Percentiles rank a stretch among this genome's conserved stretches.
phyloP scores from a whole-genome alignment of 2,113 vertebrate species.

The Lonchura striata region DNA sequence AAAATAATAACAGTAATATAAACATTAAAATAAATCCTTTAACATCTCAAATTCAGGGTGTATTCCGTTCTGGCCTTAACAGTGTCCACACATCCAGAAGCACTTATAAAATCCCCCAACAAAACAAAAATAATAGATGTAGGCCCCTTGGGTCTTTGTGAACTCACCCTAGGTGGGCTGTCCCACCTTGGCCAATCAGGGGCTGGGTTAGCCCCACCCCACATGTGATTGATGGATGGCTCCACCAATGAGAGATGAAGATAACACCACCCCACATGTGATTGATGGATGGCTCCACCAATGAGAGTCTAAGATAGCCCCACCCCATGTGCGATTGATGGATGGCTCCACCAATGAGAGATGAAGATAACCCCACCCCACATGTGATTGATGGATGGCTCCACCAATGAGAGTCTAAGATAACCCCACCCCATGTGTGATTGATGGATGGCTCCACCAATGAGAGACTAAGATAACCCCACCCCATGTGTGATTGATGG shows the following conservation, averaged over 20 bases:
- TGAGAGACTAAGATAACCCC: no score
- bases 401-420: fast-evolving
- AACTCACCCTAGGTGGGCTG: background rate
- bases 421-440: fast-evolving
- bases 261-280: fast-evolving
- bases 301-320: fast-evolving
- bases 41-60: background rate
- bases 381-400: background rate
- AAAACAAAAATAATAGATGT: background rate
- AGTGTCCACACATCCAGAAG: background rate
- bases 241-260: no score
- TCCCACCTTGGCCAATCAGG: fast-evolving
- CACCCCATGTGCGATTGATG: background rate
- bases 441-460: background rate
- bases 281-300: background rate
- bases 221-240: background rate
- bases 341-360: no score
- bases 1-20: background rate
- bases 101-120: background rate
- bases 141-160: background rate
- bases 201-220: fast-evolving
- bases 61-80: background rate
- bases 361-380: fast-evolving
- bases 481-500: background rate
- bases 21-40: background rate